Percentiles rank a stretch among this genome's conserved stretches.
These are phyloP conservation scores for Gasteruption jaculator DNA, from an alignment of 2,888 invertebrate species.

Conservation along the genomic window DNA sequence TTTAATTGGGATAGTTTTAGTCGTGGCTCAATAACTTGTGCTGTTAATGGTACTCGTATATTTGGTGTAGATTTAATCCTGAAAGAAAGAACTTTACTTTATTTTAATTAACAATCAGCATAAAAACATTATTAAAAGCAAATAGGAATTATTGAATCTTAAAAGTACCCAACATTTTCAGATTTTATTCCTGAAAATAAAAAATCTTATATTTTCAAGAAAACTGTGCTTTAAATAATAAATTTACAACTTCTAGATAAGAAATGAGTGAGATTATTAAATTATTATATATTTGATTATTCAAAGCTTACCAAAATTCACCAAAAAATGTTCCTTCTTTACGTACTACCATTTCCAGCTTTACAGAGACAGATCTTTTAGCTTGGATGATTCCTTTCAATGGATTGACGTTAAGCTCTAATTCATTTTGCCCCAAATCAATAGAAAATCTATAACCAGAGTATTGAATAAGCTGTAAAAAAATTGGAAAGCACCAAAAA, in stretches of 20 bases:
- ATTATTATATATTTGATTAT: too few species aligned
- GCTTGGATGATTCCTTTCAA: slow-evolving; percentile 42
- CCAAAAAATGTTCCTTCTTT: slow-evolving; percentile 39
- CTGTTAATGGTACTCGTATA: slow-evolving; percentile 23
- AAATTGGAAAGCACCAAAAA: too few species aligned
- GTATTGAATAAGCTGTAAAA: too few species aligned
- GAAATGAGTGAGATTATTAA: too few species aligned
- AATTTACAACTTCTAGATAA: too few species aligned
- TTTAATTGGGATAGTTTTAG: slow-evolving; percentile 44
- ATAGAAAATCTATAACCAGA: slow-evolving; percentile 41
- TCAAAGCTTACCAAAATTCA: slow-evolving; percentile 48
- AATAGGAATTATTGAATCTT: too few species aligned
- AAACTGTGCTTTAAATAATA: too few species aligned
- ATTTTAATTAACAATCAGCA: too few species aligned
- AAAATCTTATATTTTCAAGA: too few species aligned
- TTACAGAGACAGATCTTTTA: slow-evolving; percentile 27
- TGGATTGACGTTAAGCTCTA: slow-evolving; percentile 47
- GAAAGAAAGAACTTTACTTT: slow-evolving; percentile 4
- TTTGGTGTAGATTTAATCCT: slow-evolving; percentile 31
- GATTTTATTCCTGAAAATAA: too few species aligned
- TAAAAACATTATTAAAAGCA: too few species aligned
- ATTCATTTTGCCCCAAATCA: slow-evolving; percentile 46
- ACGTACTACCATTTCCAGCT: slow-evolving; percentile 43
- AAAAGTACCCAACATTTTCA: too few species aligned
- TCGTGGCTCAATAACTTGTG: slow-evolving; percentile 38